Evolutionary conservation across 92 coral and sea anemone species (phyloP).

Genomic region (Paramuricea clavata): DNA sequence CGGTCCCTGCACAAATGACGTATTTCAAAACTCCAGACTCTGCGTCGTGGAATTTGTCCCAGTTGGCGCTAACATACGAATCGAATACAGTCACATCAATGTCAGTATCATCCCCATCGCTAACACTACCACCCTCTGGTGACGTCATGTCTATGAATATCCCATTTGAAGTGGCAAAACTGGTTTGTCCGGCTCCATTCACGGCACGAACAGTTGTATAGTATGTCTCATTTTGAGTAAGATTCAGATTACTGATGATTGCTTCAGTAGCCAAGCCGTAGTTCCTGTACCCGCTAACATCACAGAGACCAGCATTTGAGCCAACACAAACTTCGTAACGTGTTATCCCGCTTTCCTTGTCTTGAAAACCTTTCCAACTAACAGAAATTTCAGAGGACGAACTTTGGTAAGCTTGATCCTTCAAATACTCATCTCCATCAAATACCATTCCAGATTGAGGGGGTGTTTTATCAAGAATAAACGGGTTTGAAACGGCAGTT

Average conservation of each 20-base stretch:
- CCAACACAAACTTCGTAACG: constrained; percentile 90
- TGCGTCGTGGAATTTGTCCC: constrained; percentile 87
- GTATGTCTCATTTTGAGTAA: constrained; percentile 77
- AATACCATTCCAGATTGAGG: constrained; percentile 80
- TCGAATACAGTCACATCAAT: constrained; percentile 77
- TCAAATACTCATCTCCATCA: constrained; percentile 69
- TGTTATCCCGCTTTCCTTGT: constrained; percentile 73
- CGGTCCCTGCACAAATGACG: constrained; percentile 90
- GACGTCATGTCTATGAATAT: constrained; percentile 83
- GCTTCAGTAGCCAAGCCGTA: constrained; percentile 65
- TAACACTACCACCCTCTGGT: constrained; percentile 76
- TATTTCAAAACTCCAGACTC: constrained; percentile 83
- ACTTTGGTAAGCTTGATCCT: constrained; percentile 77
- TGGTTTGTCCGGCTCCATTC: constrained; percentile 81
- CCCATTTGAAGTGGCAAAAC: constrained; percentile 79
- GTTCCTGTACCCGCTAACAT: constrained; percentile 67
- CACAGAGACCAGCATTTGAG: constrained; percentile 73
- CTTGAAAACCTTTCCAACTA: constrained; percentile 89
- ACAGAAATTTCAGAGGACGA: constrained; percentile 78
- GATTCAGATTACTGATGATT: constrained; percentile 67
- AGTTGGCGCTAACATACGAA: constrained; percentile 81
- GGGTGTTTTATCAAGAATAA: constrained; percentile 66
- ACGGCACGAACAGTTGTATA: constrained; percentile 79
- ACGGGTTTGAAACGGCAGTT: constrained; percentile 78
- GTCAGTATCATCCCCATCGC: constrained; percentile 82